Base-by-base conservation (phyloP, 2,797 vertebrate genomes). In the Echeneis naucrates region DNA sequence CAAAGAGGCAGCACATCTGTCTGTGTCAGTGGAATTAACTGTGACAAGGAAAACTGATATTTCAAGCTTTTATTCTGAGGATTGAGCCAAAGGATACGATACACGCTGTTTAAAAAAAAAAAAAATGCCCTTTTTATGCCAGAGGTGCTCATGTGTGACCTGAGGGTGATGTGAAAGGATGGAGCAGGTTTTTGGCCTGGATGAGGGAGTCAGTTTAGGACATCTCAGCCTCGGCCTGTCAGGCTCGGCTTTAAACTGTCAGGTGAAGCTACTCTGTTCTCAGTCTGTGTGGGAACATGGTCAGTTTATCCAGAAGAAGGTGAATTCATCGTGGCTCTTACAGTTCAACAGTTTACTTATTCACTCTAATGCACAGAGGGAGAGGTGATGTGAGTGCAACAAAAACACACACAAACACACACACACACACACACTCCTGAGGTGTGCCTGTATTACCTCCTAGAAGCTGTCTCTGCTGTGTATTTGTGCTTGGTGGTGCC, bases 281-380 rank as follows among this genome's bases (percentile, higher is more conserved):
- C 21, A 10, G 42, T 61, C n/a, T 4, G 2, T 2, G 1, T 26
- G 45, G 13, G 19, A 26, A 24, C 21, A 8, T 45, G 26, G 1
- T 33, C 23, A 50, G 9, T 17, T n/a, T 26, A 35, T 19, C 2
- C 6, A 55, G 30, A 11, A 48, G 11, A 57, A 26, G 32, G 23
- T n/a, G n/a, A n/a, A n/a, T 23, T n/a, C 26, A 27, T 8, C 19
- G 8, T 51, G 17, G 24, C 37, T 42, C 16, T 55, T 32, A 47
- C 12, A 24, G 27, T 14, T 55, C 47, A 42, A 56, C 56, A 33
- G 35, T 56, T 33, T 59, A 13, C 12, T 51, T 51, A 50, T 51
- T 32, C 24, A 51, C 5, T 21, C 24, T 68, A n/a, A 19, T 5
- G n/a, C 24, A 21, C 10, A 16, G 35, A 52, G 11, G 24, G 40